Evolutionary conservation across 2,888 invertebrate genomes (phyloP), one percentile per base, ranked within the genome.

Genomic region (Drosophila ustulata): DNA sequence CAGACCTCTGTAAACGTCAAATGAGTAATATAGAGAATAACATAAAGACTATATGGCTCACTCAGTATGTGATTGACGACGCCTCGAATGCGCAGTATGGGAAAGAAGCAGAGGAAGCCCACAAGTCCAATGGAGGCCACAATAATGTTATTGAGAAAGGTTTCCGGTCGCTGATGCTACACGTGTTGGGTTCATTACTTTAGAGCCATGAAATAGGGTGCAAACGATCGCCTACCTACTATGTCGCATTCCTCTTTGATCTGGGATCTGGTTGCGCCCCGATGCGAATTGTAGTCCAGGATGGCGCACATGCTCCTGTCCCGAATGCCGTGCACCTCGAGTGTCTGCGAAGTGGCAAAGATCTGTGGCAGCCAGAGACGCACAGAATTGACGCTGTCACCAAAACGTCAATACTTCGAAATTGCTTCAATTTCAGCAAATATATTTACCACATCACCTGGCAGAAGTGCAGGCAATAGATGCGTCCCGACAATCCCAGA

Each of bases 341-440:
- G 93, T 11, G 91, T 91, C 43, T 92, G 92, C 41, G 96, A 94
- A 90, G 95, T 95, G 55, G 95, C 94, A 72, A 97, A 97, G 32
- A 97, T 93, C 89, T 97, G 96, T 0, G 97, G 97, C 80, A 97
- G 94, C 97, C 97, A 97, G 43, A 97, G 93, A 26, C 97, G 95
- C 51, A 97, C 92, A 0, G 97, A 96, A 88, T 97, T 97, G 56
- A 95, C 93, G 13, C 96, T 96, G 53, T 3, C 3, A 18, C 45
- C 37, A 2, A n/a, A 8, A 49, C 0, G 6, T 18, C 1, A 18
- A 18, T 18, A 2, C 18, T 18, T 18, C 18, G 18, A 18, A 18
- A 18, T 1, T 18, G 18, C 18, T 18, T 18, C 18, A 18, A 18
- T 18, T 1, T 18, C 18, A 18, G 18, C 18, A 18, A 18, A 18